A percentile compares a stretch with the other conserved stretches of the same genome.
These are phyloP conservation scores for Priocnemis perturbator DNA, from an alignment of 2,888 invertebrate genomes.

Conservation along the genomic window DNA sequence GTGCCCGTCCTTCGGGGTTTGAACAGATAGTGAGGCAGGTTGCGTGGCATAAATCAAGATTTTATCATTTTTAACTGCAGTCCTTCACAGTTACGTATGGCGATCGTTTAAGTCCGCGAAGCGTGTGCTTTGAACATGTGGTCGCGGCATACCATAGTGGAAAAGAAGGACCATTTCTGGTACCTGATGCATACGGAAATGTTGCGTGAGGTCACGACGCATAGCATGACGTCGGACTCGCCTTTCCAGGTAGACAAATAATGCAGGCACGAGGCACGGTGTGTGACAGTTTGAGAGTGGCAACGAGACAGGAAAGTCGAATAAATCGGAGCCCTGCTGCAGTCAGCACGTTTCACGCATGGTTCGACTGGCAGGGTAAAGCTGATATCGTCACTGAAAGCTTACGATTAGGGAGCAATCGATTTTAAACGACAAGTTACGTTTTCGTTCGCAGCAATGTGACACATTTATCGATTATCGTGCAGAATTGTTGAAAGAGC, in stretches of 20 bases:
- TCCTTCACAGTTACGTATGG: slow-evolving; percentile 9
- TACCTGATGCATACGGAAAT: slow-evolving; percentile 1
- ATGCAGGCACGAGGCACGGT: not conserved
- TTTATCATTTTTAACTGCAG: slow-evolving; percentile 27
- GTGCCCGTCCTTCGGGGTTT: slow-evolving; percentile 6
- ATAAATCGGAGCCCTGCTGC: too few species aligned
- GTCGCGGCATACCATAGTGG: too few species aligned
- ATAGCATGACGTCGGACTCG: slow-evolving; percentile 4
- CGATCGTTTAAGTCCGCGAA: slow-evolving; percentile 35
- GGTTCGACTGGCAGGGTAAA: too few species aligned
- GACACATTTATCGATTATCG: too few species aligned
- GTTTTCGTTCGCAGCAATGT: too few species aligned
- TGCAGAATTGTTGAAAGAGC: too few species aligned
- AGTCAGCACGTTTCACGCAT: too few species aligned
- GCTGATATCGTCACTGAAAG: too few species aligned
- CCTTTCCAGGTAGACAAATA: not conserved
- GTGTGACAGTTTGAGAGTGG: not conserved
- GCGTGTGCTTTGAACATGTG: slow-evolving; percentile 28
- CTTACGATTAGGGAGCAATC: too few species aligned
- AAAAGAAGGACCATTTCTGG: too few species aligned
- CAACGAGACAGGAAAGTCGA: not conserved
- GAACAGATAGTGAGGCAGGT: slow-evolving; percentile 40
- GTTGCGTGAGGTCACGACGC: slow-evolving; percentile 8
- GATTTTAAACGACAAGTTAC: too few species aligned
- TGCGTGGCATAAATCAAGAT: slow-evolving; percentile 42